Percentiles rank a stretch among this genome's conserved stretches.
Conservation (phyloP, 1,140 invertebrate genomes). For the Drosophila arizonae region DNA sequence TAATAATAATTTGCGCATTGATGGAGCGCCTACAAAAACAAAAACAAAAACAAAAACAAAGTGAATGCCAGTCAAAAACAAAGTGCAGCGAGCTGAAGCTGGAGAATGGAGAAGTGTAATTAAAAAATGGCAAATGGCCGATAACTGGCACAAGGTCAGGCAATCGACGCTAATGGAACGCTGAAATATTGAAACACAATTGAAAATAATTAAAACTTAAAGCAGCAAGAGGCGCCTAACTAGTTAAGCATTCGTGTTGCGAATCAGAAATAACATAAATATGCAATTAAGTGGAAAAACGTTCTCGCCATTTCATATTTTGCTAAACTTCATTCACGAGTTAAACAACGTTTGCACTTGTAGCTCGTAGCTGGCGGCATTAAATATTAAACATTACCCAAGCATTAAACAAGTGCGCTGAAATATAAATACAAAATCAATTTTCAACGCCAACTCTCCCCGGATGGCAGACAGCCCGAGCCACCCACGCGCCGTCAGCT, state of each 20-base stretch:
- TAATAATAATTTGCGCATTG: conserved; percentile 76
- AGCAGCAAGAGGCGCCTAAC: too few relatives aligned
- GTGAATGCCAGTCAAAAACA: not conserved
- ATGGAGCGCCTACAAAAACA: conserved; percentile 49
- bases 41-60: conserved; percentile 39
- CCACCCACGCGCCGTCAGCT: conserved; percentile 1
- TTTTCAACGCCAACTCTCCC: conserved; percentile 58
- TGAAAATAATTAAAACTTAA: conserved; percentile 9
- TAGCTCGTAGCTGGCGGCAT: conserved; percentile 2
- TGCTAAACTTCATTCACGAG: not conserved
- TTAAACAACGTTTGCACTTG: conserved; percentile 25
- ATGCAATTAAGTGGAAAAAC: not conserved
- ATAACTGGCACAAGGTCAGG: conserved; percentile 55
- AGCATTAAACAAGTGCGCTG: conserved; percentile 39
- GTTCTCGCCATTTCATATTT: not conserved
- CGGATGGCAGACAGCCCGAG: not conserved
- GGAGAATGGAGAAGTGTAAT: conserved; percentile 43
- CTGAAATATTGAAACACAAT: conserved; percentile 8
- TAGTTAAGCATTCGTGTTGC: too few relatives aligned
- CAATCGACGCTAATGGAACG: conserved; percentile 56
- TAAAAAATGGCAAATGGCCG: conserved; percentile 50
- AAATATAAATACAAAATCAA: conserved; percentile 65
- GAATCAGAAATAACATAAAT: not conserved
- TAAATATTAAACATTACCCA: conserved; percentile 44
- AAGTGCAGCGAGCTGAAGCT: conserved; percentile 27